A percentile compares a stretch with the other conserved stretches of the same genome.
Conservation (phyloP, 2,888 invertebrate genomes). For the Hemithea aestivaria region DNA sequence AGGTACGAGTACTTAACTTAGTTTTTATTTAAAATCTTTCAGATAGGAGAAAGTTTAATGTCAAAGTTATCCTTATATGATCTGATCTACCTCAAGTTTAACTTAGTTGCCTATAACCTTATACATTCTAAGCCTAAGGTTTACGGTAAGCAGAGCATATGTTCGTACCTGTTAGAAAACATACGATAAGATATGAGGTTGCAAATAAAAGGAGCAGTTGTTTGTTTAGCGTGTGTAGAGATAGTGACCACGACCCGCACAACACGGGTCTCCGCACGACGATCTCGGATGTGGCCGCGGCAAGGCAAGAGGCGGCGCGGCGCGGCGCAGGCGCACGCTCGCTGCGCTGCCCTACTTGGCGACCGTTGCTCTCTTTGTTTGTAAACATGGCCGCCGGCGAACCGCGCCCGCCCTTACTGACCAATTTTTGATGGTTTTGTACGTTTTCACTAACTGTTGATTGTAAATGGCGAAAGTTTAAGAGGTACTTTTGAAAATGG, state of each 20-base stretch:
- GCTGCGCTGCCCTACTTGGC: conserved; percentile 73
- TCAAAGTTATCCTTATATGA: no score
- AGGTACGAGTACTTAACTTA: no score
- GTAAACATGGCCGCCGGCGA: conserved; percentile 71
- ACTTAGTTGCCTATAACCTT: no score
- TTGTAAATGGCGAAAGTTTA: conserved; percentile 21
- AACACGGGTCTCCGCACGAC: conserved; percentile 43
- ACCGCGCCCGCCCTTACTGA: conserved; percentile 34
- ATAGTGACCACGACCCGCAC: conserved; percentile 70
- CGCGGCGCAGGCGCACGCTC: conserved; percentile 44
- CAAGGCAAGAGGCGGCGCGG: conserved; percentile 25
- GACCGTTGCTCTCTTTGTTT: conserved; percentile 79
- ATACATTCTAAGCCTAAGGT: no score
- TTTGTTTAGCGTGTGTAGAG: conserved; percentile 5
- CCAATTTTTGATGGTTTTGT: conserved; percentile 31
- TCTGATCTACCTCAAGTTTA: no score
- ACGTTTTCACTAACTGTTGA: conserved; percentile 24
- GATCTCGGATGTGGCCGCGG: conserved; percentile 3
- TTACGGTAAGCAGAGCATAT: no score
- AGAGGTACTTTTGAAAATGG: conserved; percentile 12
- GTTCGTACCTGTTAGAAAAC: no score
- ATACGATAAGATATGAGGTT: no score
- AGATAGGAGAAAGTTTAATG: no score
- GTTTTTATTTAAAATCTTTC: no score
- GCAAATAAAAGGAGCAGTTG: background rate